These are phyloP conservation scores for Eleginops maclovinus DNA, from an alignment of 2,113 vertebrate genomes.

Conservation along the genomic window DNA sequence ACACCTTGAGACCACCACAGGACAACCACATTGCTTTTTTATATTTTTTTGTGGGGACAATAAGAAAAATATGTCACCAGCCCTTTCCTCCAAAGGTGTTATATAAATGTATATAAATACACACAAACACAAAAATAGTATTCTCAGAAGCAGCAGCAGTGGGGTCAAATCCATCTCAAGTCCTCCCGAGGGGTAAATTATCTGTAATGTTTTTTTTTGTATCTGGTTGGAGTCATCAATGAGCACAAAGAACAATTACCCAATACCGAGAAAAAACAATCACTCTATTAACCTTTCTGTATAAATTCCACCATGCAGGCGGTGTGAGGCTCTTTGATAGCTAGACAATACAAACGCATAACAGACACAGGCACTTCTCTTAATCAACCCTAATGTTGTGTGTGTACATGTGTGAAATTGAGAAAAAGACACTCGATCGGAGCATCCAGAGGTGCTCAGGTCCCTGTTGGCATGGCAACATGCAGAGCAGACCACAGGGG, in stretches of 20 bases:
- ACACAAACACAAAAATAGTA: neutral
- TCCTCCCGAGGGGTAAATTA: neutral
- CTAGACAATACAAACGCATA: neutral
- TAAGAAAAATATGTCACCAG: neutral
- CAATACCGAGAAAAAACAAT: neutral
- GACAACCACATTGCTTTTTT: neutral
- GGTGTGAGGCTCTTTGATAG: neutral
- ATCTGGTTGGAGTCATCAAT: neutral
- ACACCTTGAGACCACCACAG: neutral
- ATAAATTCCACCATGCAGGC: neutral
- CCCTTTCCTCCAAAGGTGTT: neutral
- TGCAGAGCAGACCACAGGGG: conserved; percentile 54
- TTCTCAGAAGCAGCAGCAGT: neutral
- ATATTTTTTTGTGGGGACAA: neutral
- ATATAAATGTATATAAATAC: neutral
- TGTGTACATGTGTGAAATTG: conserved; percentile 17
- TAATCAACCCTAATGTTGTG: conserved; percentile 18
- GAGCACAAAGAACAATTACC: neutral
- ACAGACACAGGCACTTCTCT: conserved; percentile 2
- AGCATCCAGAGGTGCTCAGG: conserved; percentile 51
- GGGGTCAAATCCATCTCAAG: neutral
- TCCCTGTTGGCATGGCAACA: conserved; percentile 73
- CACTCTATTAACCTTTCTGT: neutral
- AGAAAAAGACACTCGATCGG: conserved; percentile 34
- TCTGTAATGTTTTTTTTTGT: neutral